These are phyloP conservation scores for Zosterops lateralis DNA, from an alignment of 2,113 vertebrate species.

Conservation along the genomic window DNA sequence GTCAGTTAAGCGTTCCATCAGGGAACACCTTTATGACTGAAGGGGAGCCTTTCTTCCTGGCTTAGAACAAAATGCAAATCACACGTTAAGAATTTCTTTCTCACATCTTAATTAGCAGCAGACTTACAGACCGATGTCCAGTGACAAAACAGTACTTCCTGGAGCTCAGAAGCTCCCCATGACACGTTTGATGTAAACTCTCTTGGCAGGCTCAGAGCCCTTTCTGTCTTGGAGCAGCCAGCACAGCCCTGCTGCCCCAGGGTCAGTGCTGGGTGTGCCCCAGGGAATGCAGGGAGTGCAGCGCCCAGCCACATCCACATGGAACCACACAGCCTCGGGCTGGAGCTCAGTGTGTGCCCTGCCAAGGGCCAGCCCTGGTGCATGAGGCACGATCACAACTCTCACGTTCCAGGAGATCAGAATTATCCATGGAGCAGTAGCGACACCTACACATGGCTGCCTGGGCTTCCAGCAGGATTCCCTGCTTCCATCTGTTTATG, in stretches of 20 bases:
- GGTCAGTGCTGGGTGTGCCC: not conserved
- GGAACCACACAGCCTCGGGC: not conserved
- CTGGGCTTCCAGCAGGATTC: not conserved
- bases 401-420: not conserved
- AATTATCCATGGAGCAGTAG: constrained; percentile 5
- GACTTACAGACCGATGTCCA: not conserved
- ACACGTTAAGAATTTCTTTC: not conserved
- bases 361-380: not conserved
- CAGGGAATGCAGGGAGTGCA: not conserved
- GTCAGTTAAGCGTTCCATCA: not conserved
- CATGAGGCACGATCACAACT: not conserved
- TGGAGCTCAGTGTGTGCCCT: not conserved
- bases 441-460: constrained; percentile 35
- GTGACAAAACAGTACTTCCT: not conserved
- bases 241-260: not conserved
- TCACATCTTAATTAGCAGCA: not conserved
- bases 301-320: not conserved
- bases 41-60: not conserved
- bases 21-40: not conserved
- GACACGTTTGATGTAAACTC: fast-evolving
- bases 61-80: not conserved
- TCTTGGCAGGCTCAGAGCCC: not conserved
- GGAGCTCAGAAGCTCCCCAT: not conserved
- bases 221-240: not conserved
- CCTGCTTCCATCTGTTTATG: not conserved